A percentile compares a stretch with the other conserved stretches of the same genome.
Evolutionary conservation across 2,113 vertebrate species (phyloP).

Genomic region (Toxotes jaculatrix): DNA sequence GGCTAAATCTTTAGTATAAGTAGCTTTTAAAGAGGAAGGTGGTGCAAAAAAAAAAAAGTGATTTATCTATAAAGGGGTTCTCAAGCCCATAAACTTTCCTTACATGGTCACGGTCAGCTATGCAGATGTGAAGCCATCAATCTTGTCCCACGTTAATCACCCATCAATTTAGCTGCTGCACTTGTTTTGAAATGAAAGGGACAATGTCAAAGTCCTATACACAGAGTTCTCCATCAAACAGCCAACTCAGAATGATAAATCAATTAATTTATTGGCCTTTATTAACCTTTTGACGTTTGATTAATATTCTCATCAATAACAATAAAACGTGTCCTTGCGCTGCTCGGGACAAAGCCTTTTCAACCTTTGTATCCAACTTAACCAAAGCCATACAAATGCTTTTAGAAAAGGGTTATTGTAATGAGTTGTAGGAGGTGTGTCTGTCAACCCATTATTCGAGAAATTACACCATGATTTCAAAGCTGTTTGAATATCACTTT

Average conservation of each 20-base stretch:
- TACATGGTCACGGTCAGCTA: slow-evolving; percentile 47
- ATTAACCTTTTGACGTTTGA: slow-evolving; percentile 80
- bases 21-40: neutral
- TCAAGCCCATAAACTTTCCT: slow-evolving; percentile 13
- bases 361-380: slow-evolving; percentile 44
- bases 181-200: slow-evolving; percentile 77
- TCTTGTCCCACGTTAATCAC: slow-evolving; percentile 76
- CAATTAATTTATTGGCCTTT: slow-evolving; percentile 77
- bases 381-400: slow-evolving; percentile 36
- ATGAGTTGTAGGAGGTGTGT: slow-evolving; percentile 22
- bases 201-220: slow-evolving; percentile 72
- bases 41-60: neutral
- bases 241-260: slow-evolving; percentile 71
- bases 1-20: neutral
- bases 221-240: slow-evolving; percentile 59
- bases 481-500: neutral
- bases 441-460: slow-evolving; percentile 37
- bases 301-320: slow-evolving; percentile 79
- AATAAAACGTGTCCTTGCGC: slow-evolving; percentile 75
- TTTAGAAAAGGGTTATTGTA: slow-evolving; percentile 26
- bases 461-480: slow-evolving; percentile 17
- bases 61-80: slow-evolving; percentile 18
- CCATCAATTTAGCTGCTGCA: slow-evolving; percentile 71
- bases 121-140: slow-evolving; percentile 71
- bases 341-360: slow-evolving; percentile 34